phyloP scores from a whole-genome alignment of 2,888 invertebrate genomes.

The Bunonema sp. region DNA sequence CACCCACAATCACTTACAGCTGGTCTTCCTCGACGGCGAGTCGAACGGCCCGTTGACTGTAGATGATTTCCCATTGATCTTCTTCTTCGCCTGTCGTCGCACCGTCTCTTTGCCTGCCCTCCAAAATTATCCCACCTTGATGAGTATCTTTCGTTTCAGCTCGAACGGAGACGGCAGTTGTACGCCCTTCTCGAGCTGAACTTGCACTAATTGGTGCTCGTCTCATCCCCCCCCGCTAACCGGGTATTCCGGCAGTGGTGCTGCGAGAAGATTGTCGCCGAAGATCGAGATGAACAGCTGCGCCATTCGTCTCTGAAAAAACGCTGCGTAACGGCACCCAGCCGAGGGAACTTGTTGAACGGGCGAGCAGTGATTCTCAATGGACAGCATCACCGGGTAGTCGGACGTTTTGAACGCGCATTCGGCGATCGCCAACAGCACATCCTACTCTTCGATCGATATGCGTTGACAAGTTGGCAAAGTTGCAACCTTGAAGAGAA shows the following conservation, averaged over 20 bases:
- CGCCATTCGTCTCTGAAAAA: conserved; percentile 14
- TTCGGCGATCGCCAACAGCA: conserved; percentile 65
- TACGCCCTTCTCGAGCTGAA: conserved; percentile 13
- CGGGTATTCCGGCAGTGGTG: conserved; percentile 23
- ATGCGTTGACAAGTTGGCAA: neutral
- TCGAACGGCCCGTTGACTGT: too few species aligned
- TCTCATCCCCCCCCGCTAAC: conserved; percentile 4
- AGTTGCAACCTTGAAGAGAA: conserved; percentile 2
- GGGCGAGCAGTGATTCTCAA: conserved; percentile 84
- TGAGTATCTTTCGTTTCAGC: conserved; percentile 26
- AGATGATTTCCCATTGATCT: too few species aligned
- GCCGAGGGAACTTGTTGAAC: conserved; percentile 15
- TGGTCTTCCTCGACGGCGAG: too few species aligned
- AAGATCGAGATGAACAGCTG: conserved; percentile 21
- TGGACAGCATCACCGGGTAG: conserved; percentile 86
- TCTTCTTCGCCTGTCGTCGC: too few species aligned
- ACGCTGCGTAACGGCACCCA: neutral
- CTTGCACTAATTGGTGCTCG: neutral
- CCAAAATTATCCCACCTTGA: conserved; percentile 13
- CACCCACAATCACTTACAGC: too few species aligned
- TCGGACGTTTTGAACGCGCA: conserved; percentile 95
- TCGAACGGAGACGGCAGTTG: conserved; percentile 21
- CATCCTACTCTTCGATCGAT: neutral
- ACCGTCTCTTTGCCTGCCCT: neutral
- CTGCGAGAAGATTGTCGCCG: conserved; percentile 22